These are phyloP conservation scores for Eupithecia vulgata DNA, from an alignment of 2,888 invertebrate genomes.

Conservation along the genomic window DNA sequence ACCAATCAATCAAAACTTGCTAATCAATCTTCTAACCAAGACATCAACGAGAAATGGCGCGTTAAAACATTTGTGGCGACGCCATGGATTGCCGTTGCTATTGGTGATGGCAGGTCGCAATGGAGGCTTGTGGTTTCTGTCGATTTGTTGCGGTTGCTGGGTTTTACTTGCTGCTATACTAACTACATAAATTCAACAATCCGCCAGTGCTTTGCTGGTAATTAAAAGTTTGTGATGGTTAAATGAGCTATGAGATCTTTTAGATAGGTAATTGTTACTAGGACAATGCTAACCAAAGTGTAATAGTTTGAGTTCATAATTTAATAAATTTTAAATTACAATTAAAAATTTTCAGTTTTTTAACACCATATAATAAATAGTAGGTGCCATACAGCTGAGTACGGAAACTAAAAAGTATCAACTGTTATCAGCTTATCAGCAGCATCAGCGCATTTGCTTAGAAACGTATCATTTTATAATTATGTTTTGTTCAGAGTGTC, in stretches of 20 bases:
- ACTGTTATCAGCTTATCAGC: too few relatives aligned
- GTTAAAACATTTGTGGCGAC: constrained; percentile 33
- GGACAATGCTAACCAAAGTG: too few relatives aligned
- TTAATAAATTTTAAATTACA: too few relatives aligned
- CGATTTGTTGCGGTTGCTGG: constrained; percentile 29
- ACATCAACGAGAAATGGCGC: constrained; percentile 26
- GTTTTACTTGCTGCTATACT: neutral
- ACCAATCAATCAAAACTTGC: neutral
- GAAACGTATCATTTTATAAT: too few relatives aligned
- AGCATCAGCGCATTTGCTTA: too few relatives aligned
- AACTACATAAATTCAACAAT: neutral
- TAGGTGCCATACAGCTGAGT: too few relatives aligned
- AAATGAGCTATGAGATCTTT: neutral
- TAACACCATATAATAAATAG: too few relatives aligned
- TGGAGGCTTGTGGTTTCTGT: constrained; percentile 41
- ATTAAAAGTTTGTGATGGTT: neutral
- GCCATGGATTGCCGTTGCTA: constrained; percentile 40
- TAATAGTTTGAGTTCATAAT: too few relatives aligned
- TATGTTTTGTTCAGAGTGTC: too few relatives aligned
- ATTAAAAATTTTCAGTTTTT: too few relatives aligned
- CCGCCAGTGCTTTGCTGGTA: neutral
- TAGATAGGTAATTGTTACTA: neutral
- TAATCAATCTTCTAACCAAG: constrained; percentile 20
- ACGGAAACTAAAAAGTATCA: too few relatives aligned
- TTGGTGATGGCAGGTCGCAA: constrained; percentile 37